A percentile compares a stretch with the other conserved stretches of the same genome.
These are phyloP conservation scores for Lepidurus apus DNA, from an alignment of 1,140 invertebrate species.

Conservation along the genomic window DNA sequence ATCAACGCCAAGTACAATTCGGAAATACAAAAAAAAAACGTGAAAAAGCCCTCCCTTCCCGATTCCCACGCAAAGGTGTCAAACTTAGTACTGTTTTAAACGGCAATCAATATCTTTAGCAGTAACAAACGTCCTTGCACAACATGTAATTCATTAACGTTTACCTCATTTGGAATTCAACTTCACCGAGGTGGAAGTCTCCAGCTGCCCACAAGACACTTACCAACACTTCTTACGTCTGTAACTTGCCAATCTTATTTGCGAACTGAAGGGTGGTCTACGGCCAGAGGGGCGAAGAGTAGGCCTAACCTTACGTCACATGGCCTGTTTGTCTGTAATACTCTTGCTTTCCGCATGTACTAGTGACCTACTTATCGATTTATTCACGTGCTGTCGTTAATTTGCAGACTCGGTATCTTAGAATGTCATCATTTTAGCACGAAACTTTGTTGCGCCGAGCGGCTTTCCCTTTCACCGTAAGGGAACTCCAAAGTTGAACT, in stretches of 20 bases:
- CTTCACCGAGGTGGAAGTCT: not conserved
- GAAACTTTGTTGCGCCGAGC: not conserved
- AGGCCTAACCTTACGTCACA: slow-evolving; percentile 13
- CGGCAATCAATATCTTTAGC: no score
- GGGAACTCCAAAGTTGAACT: not conserved
- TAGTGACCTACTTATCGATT: slow-evolving; percentile 11
- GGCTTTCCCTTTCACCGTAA: not conserved
- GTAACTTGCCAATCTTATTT: not conserved
- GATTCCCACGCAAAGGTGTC: no score
- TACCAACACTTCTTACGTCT: not conserved
- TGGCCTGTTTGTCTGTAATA: not conserved
- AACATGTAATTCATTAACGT: not conserved
- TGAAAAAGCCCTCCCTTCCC: no score
- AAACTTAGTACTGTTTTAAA: no score
- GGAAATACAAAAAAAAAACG: no score
- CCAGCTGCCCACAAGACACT: not conserved
- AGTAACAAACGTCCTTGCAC: no score
- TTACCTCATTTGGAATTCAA: not conserved
- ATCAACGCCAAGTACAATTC: no score
- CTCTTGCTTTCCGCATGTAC: not conserved
- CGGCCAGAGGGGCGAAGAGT: not conserved
- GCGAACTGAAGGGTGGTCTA: not conserved
- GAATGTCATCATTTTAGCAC: not conserved
- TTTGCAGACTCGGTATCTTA: not conserved
- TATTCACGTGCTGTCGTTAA: not conserved